Evolutionary conservation across 2,113 vertebrate species (phyloP).

Genomic region (Tragelaphus imberbis): DNA sequence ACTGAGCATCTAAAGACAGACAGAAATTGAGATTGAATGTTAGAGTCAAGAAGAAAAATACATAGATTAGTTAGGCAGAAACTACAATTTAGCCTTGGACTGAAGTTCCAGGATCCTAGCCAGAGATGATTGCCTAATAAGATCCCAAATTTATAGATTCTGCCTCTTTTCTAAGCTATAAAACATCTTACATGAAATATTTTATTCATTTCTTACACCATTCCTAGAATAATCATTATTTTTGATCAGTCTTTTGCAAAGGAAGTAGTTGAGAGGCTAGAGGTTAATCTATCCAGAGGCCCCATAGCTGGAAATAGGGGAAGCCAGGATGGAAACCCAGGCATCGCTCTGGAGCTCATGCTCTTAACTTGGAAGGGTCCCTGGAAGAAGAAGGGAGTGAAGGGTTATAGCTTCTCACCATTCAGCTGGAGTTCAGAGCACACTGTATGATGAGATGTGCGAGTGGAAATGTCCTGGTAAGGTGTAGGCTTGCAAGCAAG

Average conservation of each 20-base stretch:
- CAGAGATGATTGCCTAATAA: neutral
- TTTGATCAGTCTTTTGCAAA: neutral
- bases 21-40: neutral
- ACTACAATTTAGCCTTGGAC: neutral
- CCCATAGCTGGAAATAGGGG: neutral
- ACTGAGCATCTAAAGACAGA: neutral
- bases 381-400: neutral
- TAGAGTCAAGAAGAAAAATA: neutral
- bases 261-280: neutral
- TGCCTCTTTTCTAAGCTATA: neutral
- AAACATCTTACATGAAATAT: neutral
- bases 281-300: neutral
- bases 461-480: neutral
- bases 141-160: neutral
- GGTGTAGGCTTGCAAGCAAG: neutral
- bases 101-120: neutral
- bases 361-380: neutral
- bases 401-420: neutral
- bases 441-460: fast-evolving
- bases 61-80: neutral
- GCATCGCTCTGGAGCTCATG: neutral
- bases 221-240: neutral
- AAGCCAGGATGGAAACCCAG: neutral
- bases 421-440: neutral
- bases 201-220: neutral